A percentile compares a stretch with the other conserved stretches of the same genome.
Conservation (phyloP, 2,113 vertebrate genomes). For the Zootoca vivipara region DNA sequence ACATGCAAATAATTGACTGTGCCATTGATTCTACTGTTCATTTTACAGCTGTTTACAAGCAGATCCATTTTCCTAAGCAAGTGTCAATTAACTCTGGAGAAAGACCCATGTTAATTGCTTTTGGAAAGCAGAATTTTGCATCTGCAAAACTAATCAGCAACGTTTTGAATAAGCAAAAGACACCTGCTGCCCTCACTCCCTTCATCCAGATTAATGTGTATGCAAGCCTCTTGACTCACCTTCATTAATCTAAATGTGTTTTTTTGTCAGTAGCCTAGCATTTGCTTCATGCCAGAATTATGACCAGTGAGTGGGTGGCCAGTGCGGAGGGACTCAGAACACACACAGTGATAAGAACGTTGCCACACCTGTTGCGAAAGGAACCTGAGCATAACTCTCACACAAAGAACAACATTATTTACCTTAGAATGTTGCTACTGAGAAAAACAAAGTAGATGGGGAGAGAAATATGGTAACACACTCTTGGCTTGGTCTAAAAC, state of each 20-base stretch:
- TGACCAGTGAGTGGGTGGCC: background rate
- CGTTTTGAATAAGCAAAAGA: background rate
- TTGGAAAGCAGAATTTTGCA: background rate
- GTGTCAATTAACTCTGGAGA: constrained; percentile 29
- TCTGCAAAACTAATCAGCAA: constrained; percentile 22
- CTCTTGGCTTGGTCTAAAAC: background rate
- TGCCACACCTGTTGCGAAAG: background rate
- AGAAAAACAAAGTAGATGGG: constrained; percentile 4
- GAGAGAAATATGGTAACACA: background rate
- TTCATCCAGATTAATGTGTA: background rate
- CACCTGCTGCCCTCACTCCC: fast-evolving
- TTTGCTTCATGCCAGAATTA: background rate
- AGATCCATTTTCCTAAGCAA: background rate
- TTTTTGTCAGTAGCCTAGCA: background rate
- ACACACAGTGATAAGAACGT: background rate
- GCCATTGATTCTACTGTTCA: background rate
- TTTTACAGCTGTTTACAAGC: background rate
- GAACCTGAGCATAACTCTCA: constrained; percentile 5
- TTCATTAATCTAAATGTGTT: background rate
- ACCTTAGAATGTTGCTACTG: fast-evolving
- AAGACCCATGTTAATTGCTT: constrained; percentile 24
- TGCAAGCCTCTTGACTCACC: fast-evolving
- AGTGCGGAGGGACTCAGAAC: constrained; percentile 25
- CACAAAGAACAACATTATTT: constrained; percentile 38
- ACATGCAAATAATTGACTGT: background rate